These are phyloP conservation scores for Microtus ochrogaster DNA, from an alignment of 2,113 vertebrate genomes.

Conservation along the genomic window DNA sequence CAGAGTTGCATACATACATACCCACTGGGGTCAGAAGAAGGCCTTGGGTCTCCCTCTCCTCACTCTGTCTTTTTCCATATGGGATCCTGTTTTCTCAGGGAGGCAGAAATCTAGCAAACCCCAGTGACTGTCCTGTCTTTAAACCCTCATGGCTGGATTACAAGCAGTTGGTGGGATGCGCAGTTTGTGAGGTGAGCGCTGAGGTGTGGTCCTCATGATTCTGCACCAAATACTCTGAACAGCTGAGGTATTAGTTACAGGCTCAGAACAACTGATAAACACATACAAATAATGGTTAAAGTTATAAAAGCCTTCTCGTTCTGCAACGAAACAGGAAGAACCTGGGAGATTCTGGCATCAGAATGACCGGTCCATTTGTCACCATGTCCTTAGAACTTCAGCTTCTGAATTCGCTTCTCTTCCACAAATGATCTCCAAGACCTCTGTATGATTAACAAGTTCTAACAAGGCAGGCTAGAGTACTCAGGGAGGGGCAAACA, in stretches of 20 bases:
- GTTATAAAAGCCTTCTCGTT: background rate
- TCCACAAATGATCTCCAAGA: background rate
- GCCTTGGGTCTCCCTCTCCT: background rate
- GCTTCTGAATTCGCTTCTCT: background rate
- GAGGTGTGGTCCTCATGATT: no score
- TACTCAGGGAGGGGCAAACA: background rate
- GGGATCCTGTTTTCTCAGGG: background rate
- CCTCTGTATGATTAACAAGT: background rate
- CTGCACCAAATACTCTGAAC: background rate
- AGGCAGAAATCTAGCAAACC: background rate
- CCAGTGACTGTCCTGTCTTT: background rate
- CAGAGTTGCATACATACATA: no score
- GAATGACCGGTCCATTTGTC: rapidly evolving
- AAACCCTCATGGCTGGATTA: background rate
- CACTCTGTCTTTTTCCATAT: background rate
- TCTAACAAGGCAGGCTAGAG: background rate
- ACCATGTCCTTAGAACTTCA: background rate
- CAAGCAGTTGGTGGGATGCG: no score
- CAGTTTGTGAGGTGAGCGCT: background rate
- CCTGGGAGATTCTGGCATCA: background rate
- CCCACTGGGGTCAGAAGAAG: background rate
- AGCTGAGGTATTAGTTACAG: background rate
- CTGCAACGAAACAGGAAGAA: background rate
- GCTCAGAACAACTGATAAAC: background rate
- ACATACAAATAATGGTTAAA: background rate